Evolutionary conservation across 1,140 invertebrate genomes (phyloP).

Genomic region (Camponotus vicinus): DNA sequence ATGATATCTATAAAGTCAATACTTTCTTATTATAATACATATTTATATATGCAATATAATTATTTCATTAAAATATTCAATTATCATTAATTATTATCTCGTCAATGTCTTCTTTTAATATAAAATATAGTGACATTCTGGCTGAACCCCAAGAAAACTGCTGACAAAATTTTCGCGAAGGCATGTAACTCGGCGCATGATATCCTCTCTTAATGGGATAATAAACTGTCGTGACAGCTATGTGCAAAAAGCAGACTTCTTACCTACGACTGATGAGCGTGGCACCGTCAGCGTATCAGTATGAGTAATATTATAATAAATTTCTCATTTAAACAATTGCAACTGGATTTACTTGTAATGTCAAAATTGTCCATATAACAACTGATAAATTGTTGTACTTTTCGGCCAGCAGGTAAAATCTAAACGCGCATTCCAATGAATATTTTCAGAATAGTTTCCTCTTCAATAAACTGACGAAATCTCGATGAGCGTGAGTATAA

Average conservation of each 20-base stretch:
- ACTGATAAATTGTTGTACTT: not conserved
- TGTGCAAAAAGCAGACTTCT: slow-evolving; percentile 32
- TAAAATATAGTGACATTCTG: slow-evolving; percentile 47
- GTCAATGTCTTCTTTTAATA: slow-evolving; percentile 24
- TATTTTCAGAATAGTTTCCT: slow-evolving; percentile 27
- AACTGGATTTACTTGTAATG: not conserved
- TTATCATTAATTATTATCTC: slow-evolving; percentile 33
- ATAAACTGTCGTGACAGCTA: slow-evolving; percentile 54
- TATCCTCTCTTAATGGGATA: slow-evolving; percentile 63
- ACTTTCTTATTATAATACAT: not conserved
- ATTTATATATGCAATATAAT: slow-evolving; percentile 37
- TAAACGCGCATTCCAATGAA: not conserved
- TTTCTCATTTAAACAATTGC: not conserved
- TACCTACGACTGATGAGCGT: slow-evolving; percentile 11
- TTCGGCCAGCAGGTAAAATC: not conserved
- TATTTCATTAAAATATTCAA: slow-evolving; percentile 13
- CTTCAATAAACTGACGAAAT: slow-evolving; percentile 13
- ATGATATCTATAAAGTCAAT: not conserved
- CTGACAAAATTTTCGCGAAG: slow-evolving; percentile 70
- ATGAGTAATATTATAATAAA: slow-evolving; percentile 1
- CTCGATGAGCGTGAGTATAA: slow-evolving; percentile 18
- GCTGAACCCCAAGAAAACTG: slow-evolving; percentile 69
- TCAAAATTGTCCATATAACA: not conserved
- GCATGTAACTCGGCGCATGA: slow-evolving; percentile 62
- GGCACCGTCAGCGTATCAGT: not conserved